Base-by-base conservation (phyloP, 2,797 vertebrate species). In the Bradypodion ventrale region DNA sequence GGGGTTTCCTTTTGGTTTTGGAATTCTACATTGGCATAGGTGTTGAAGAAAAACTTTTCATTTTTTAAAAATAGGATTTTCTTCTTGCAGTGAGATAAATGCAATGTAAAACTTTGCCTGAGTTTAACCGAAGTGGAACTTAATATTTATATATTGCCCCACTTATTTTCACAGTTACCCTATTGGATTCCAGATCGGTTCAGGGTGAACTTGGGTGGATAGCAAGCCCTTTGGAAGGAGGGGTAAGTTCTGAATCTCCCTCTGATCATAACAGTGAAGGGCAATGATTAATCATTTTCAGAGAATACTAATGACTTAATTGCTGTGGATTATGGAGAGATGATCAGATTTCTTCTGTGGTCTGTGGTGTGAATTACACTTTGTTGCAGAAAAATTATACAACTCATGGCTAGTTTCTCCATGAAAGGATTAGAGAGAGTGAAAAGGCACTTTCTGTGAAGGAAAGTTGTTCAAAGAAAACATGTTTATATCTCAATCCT, bases 181-280 rank as follows among this genome's bases (percentile, higher is more conserved):
- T 99, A 93, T 94, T 99, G 97, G 98, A 99, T 95, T 99, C 98
- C 94, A 97, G 97, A 95, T 99, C 98, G 25, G 98, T 98, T 90
- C 98, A 99, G 96, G 98, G 98, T 94, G 98, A 99, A 83, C 97
- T 99, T 95, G 99, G 98, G 94, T 99, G 98, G 98, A 98, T 98
- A 94, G 98, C 98, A 25, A 99, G 98, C 94, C 98, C 98, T 69
- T 93, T 98, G 92, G 98, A 99, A 96, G 98, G 98, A 97, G 98
- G 98, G 97, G 98, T 99, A 97, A 99, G 98, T 98, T 90, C 83
- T 85, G 70, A 94, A 92, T 89, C 82, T 78, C 83, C 91, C 90
- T 93, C 91, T 91, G 93, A 91, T 92, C 91, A 92, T 91, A 93
- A 95, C 91, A 93, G 91, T 92, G 89, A 94, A 90, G 95, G 88